Evolutionary conservation across 1,140 invertebrate genomes (phyloP).

Genomic region (Penaeus japonicus): DNA sequence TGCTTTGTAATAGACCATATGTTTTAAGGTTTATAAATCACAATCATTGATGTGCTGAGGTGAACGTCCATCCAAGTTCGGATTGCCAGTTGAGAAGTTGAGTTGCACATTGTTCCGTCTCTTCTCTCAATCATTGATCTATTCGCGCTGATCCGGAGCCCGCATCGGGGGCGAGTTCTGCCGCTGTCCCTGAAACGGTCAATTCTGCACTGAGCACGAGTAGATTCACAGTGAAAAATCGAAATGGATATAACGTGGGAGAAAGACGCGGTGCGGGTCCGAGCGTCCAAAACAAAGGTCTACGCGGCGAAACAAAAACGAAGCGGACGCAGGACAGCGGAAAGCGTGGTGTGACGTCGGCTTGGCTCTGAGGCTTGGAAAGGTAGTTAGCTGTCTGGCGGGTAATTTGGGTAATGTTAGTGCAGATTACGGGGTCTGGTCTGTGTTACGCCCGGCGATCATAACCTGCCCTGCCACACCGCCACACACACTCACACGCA

Average conservation of each 20-base stretch:
- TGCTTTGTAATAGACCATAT: conserved; percentile 34
- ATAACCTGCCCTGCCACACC: conserved; percentile 51
- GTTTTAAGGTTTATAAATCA: conserved; percentile 31
- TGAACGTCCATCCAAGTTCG: conserved; percentile 32
- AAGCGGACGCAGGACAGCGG: conserved; percentile 35
- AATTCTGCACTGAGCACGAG: background rate
- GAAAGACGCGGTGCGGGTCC: background rate
- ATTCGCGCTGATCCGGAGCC: background rate
- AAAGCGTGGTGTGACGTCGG: conserved; percentile 47
- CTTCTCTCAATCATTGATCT: conserved; percentile 11
- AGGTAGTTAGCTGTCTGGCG: conserved; percentile 57
- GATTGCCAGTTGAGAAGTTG: conserved; percentile 45
- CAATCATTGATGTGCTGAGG: conserved; percentile 36
- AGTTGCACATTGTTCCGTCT: conserved; percentile 25
- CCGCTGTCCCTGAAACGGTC: background rate
- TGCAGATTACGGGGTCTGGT: conserved; percentile 58
- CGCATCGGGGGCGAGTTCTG: background rate
- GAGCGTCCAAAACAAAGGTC: background rate
- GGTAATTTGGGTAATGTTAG: conserved; percentile 59
- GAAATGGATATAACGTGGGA: background rate
- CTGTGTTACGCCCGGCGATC: conserved; percentile 54
- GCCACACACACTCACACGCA: conserved; percentile 46
- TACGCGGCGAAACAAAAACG: conserved; percentile 33
- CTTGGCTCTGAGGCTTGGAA: conserved; percentile 33
- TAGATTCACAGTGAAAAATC: background rate